Percentiles rank a stretch among this genome's conserved stretches.
Conservation (phyloP, 2,888 invertebrate species). For the Oscheius onirici region DNA sequence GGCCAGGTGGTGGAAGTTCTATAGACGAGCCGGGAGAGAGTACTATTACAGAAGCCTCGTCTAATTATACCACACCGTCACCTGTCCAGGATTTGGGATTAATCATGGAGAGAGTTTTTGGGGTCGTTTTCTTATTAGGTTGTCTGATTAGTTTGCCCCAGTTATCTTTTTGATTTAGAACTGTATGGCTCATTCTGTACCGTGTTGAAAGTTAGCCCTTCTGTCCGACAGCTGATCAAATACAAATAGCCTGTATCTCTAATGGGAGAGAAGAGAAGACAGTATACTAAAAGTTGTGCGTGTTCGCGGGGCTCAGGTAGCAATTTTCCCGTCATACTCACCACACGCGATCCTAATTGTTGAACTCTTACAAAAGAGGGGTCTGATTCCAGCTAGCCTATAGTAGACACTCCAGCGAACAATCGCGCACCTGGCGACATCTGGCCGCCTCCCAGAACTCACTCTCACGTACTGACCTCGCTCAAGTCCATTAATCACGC, state of each 20-base stretch:
- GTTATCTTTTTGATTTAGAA: background rate
- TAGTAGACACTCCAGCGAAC: slow-evolving; percentile 1
- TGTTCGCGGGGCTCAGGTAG: background rate
- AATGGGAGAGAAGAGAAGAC: background rate
- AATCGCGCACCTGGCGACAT: slow-evolving; percentile 35
- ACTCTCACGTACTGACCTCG: slow-evolving; percentile 26
- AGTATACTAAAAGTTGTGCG: slow-evolving; percentile 5
- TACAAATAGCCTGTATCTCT: background rate
- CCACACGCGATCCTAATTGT: slow-evolving; percentile 5
- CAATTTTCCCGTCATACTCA: slow-evolving; percentile 13
- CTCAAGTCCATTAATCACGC: slow-evolving; percentile 13
- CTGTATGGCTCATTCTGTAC: background rate
- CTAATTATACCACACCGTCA: slow-evolving; percentile 17
- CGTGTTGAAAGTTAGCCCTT: background rate
- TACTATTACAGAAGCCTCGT: slow-evolving; percentile 16
- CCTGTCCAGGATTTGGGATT: slow-evolving; percentile 20
- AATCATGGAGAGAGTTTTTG: background rate
- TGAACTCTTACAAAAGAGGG: background rate
- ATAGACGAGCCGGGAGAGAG: background rate
- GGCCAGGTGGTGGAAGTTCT: slow-evolving; percentile 8
- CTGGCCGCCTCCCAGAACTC: slow-evolving; percentile 25
- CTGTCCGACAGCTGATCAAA: slow-evolving; percentile 9
- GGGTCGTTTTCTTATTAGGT: no score
- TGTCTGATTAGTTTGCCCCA: no score
- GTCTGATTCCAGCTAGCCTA: background rate